Evolutionary conservation across 2,113 vertebrate species (phyloP), one percentile per base, ranked within the genome.

Genomic region (Monopterus albus): DNA sequence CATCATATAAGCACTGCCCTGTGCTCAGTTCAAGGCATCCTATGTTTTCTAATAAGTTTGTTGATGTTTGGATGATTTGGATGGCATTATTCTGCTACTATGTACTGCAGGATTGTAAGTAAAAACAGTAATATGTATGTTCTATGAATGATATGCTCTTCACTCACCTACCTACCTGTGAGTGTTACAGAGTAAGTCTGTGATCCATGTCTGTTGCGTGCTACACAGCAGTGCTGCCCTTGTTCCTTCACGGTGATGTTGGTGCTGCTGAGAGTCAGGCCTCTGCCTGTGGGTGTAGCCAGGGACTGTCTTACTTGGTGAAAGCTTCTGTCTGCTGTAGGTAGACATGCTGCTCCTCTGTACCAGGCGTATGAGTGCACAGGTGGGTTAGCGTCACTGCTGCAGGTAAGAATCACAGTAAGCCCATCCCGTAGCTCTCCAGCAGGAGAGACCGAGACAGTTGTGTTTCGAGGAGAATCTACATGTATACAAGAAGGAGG

Each of bases 321-420:
- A 38, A 46, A 47, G 62, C 84, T 78, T 39, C 26, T 81, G 61
- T 85, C 73, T 25, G 65, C 36, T 6, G 29, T 20, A 2, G 64
- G 35, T 29, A 47, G 46, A 70, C 89, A 91, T 0, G 70, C 81
- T 39, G 9, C 46, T 1, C 78, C 86, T 47, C 59, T 51, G 75
- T 87, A 88, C 88, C 88, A 91, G 38, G 46, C 14, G 64, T 67
- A 89, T 0, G 64, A 47, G 29, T 10, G 77, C 12, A 88, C 88
- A 6, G 83, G 78, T 0, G 89, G 89, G 86, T 88, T 91, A 18
- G 88, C 89, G 10, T 88, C 86, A 18, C 89, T 89, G 72, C 81
- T 89, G 85, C 89, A 91, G 78, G 72, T 89, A 67, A 91, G 79
- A 29, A 71, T 82, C 39, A 73, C 42, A 18, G 72, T 66, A 36